Percentiles rank a stretch among this genome's conserved stretches.
phyloP scores from a whole-genome alignment of 2,113 vertebrate genomes.

The Cyphotilapia sp. region DNA sequence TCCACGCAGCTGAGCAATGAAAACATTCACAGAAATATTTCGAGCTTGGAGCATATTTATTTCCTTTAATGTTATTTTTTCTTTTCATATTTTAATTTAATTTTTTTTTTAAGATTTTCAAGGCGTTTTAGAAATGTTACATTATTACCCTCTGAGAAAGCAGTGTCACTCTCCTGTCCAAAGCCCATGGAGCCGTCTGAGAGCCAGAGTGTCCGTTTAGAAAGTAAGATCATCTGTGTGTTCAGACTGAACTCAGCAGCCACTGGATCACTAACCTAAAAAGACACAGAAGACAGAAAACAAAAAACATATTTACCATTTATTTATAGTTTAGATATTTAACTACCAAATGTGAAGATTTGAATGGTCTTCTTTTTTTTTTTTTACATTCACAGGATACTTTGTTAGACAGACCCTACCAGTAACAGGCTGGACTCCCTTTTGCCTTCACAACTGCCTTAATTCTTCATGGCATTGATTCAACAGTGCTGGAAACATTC shows the following conservation, averaged over 20 bases:
- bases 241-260: slow-evolving; percentile 93
- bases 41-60: neutral
- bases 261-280: slow-evolving; percentile 91
- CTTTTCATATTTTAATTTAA: fast-evolving
- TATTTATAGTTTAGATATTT: neutral
- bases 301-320: neutral
- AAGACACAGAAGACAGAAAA: neutral
- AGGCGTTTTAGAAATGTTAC: neutral
- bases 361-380: neutral
- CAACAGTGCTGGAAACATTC: neutral
- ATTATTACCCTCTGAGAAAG: slow-evolving; percentile 85
- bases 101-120: neutral
- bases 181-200: slow-evolving; percentile 94
- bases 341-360: fast-evolving
- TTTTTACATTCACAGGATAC: neutral
- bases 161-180: slow-evolving; percentile 84
- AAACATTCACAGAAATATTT: neutral
- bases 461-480: neutral
- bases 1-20: neutral
- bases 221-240: slow-evolving; percentile 90
- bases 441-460: neutral
- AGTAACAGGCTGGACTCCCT: neutral
- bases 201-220: slow-evolving; percentile 87
- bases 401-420: neutral
- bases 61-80: neutral